These are phyloP conservation scores for Virgularia gustaviana DNA, from an alignment of 92 coral and sea anemone genomes.

Conservation along the genomic window DNA sequence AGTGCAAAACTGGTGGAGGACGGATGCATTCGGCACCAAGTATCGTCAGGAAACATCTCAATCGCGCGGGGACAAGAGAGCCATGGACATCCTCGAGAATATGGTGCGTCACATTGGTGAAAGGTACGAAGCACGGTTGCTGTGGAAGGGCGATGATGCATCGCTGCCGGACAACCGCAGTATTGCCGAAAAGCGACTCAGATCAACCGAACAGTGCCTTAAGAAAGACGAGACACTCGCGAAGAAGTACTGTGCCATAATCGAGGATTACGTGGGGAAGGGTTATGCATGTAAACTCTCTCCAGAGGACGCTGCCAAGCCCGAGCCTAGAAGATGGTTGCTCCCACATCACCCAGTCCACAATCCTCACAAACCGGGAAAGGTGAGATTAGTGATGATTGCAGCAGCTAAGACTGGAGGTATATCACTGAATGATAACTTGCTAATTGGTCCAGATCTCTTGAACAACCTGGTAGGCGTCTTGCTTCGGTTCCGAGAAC, in stretches of 20 bases:
- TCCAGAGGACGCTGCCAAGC: constrained; percentile 44
- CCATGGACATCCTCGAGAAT: constrained; percentile 38
- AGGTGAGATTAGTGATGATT: too few species aligned
- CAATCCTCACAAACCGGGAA: too few species aligned
- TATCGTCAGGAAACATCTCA: constrained; percentile 18
- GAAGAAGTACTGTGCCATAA: constrained; percentile 46
- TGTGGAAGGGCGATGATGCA: constrained; percentile 42
- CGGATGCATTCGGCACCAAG: constrained; percentile 46
- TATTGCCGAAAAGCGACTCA: constrained; percentile 48
- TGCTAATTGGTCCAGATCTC: too few species aligned
- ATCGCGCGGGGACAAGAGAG: constrained; percentile 40
- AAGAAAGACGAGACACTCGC: constrained; percentile 40
- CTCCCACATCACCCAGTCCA: too few species aligned
- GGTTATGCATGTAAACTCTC: constrained; percentile 43
- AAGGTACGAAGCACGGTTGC: constrained; percentile 42
- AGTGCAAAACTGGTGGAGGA: constrained; percentile 54
- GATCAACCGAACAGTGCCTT: constrained; percentile 46
- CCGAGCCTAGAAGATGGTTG: too few species aligned
- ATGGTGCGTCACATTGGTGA: constrained; percentile 26
- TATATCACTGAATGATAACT: too few species aligned
- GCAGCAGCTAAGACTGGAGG: too few species aligned
- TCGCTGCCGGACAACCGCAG: constrained; percentile 34
- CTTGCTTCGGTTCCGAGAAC: constrained; percentile 52
- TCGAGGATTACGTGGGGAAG: constrained; percentile 40
- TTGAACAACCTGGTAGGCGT: too few species aligned